Percentiles rank a stretch among this genome's conserved stretches.
Conservation (phyloP, 2,888 invertebrate species). For the Eilema griseolum region DNA sequence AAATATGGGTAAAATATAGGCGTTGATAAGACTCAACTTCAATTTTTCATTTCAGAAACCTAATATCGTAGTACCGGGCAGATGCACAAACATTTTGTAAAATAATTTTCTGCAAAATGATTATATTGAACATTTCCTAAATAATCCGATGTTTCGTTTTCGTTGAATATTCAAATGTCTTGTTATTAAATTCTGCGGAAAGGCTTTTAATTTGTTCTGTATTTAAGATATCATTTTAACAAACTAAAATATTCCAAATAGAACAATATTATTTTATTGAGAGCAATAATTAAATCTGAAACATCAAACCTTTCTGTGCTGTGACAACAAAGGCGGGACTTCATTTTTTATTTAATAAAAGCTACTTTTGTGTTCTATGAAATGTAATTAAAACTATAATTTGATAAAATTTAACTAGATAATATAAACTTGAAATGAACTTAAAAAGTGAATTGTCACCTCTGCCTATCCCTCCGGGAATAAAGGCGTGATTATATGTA, state of each 20-base stretch:
- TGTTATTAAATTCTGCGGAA: slow-evolving; percentile 62
- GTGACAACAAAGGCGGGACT: background rate
- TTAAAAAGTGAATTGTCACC: no score
- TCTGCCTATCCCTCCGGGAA: no score
- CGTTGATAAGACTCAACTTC: background rate
- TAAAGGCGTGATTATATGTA: no score
- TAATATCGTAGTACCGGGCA: background rate
- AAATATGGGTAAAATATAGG: no score
- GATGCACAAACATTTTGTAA: slow-evolving; percentile 41
- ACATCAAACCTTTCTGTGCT: slow-evolving; percentile 8
- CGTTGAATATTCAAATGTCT: slow-evolving; percentile 64
- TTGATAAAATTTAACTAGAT: no score
- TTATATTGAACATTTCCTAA: slow-evolving; percentile 58
- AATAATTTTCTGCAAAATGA: slow-evolving; percentile 50
- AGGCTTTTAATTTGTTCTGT: slow-evolving; percentile 54
- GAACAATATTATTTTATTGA: slow-evolving; percentile 33
- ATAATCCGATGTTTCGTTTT: slow-evolving; percentile 47
- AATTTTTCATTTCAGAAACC: background rate
- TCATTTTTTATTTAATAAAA: background rate
- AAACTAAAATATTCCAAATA: slow-evolving; percentile 29
- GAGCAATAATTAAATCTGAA: slow-evolving; percentile 10
- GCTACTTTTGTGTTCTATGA: no score
- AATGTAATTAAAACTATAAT: background rate
- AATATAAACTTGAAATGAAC: no score
- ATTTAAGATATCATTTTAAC: slow-evolving; percentile 27